These are phyloP conservation scores for Chalcis sispes DNA, from an alignment of 2,888 invertebrate genomes.

Conservation along the genomic window DNA sequence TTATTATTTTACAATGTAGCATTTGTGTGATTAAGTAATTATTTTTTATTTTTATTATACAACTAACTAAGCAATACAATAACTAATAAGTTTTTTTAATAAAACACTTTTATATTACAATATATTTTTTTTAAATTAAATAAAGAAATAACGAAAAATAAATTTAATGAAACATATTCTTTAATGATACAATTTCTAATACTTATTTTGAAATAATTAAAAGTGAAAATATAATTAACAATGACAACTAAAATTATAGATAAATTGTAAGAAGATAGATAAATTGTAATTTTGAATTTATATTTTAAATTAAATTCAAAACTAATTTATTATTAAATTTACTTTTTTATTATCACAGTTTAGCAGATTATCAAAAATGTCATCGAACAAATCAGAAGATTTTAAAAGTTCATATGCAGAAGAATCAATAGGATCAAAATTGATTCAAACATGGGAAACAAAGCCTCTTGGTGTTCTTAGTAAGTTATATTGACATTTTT, in stretches of 20 bases:
- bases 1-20: too few species aligned
- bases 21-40: too few species aligned
- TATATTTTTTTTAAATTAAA: slow-evolving; percentile 7
- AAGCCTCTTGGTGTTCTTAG: slow-evolving; percentile 35
- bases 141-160: slow-evolving; percentile 39
- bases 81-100: too few species aligned
- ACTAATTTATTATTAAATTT: not conserved
- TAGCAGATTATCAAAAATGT: slow-evolving; percentile 37
- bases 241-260: not conserved
- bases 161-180: not conserved
- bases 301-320: too few species aligned
- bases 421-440: not conserved
- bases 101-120: too few species aligned
- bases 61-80: too few species aligned
- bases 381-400: not conserved
- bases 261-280: not conserved
- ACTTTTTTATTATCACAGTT: slow-evolving; percentile 8
- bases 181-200: slow-evolving; percentile 17
- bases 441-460: not conserved
- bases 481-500: slow-evolving; percentile 10
- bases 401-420: slow-evolving; percentile 30
- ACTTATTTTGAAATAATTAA: not conserved
- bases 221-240: too few species aligned
- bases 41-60: too few species aligned
- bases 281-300: too few species aligned